Evolutionary conservation across 2,888 invertebrate genomes (phyloP), one percentile per base, ranked within the genome.

Genomic region (Pheosia tremula): DNA sequence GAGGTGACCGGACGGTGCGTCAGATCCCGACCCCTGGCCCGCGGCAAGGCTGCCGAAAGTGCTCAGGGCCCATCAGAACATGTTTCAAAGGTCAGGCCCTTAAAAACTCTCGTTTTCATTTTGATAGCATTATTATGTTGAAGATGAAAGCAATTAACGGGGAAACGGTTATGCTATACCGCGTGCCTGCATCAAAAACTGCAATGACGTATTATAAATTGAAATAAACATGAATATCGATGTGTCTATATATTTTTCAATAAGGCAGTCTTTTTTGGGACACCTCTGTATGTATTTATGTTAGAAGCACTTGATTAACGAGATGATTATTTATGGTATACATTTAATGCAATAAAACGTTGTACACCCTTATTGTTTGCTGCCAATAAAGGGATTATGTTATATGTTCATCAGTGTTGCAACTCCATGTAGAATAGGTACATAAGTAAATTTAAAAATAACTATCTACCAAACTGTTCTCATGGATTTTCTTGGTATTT

Each of bases 31-130:
- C 45, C 43, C 56, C 45, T 55, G n/a, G 9, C 54, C 66, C 69
- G 74, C 75, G 79, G 81, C 81, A 82, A 82, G 79, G 80, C 71
- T 75, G 74, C 74, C 73, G 80, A 82, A 83, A 82, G 78, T 79
- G 67, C 77, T 71, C 75, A 68, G 78, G 78, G 66, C 77, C 72
- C 76, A 68, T 71, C 73, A 72, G 73, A 71, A 71, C 77, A 73
- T 72, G 74, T 76, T 81, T 74, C 70, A 83, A 84, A 85, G 83
- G 82, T 84, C 80, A 77, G 67, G 68, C 61, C 63, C 69, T 67
- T 69, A 71, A 78, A 75, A 79, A 78, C 79, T 79, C 74, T 81
- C 77, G 69, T 77, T 80, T 80, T 81, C 77, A 67, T 77, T 74
- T 71, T 70, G 71, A 77, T 76, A 60, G 67, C 69, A 66, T 69